Base-by-base conservation (phyloP, 2,888 invertebrate species). In the Helleia helle region DNA sequence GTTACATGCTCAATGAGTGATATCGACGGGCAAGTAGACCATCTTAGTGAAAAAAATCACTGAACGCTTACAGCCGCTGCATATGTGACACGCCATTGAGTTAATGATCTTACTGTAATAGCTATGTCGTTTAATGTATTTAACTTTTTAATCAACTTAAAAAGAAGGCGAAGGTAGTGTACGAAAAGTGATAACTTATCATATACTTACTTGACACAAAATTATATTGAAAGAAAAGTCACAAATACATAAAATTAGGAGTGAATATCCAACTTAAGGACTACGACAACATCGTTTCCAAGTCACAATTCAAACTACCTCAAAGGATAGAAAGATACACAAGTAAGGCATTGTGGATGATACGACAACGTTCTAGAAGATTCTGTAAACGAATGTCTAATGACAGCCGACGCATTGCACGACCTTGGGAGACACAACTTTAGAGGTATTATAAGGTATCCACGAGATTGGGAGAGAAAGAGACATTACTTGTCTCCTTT, bases 261-360 rank as follows among this genome's bases (percentile, higher is more conserved):
- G 2, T 5, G 38, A 43, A 44, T 42, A 41, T 58, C 56, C 51
- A 44, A 49, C 43, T 46, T 42, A 50, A 54, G 56, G 53, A 55
- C 81, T 80, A 81, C 79, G 58, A 76, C 76, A 77, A 71, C 71
- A 66, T 52, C 57, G 53, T 58, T 62, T 51, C 65, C 62, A 72
- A 73, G 62, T 74, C 70, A n/a, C n/a, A 62, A 52, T 48, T 58
- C 68, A 69, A 75, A 75, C 79, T 81, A 81, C 72, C 72, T 68
- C 58, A 67, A 75, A 39, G 39, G 77, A 79, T 62, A 80, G 80
- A 81, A 76, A 83, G 77, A 81, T 80, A 81, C 81, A 83, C 83
- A 83, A 83, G 83, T 83, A 83, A 83, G 80, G 77, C 75, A 55
- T 74, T 69, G 71, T 74, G 74, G 68, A 77, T 80, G 77, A 76